Evolutionary conservation across 2,888 invertebrate genomes (phyloP).

Genomic region (Oscheius sp.): DNA sequence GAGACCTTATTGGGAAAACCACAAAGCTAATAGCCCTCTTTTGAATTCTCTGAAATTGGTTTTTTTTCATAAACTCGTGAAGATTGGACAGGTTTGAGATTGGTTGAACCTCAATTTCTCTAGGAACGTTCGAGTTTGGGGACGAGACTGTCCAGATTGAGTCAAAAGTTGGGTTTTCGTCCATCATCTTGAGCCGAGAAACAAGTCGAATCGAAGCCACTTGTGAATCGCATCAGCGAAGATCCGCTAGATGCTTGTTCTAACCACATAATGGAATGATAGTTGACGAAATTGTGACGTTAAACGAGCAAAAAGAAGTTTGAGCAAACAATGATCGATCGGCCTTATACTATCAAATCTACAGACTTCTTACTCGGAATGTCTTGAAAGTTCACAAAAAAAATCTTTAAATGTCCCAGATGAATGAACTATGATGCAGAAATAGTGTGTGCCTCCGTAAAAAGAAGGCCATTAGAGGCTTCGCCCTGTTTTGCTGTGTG

Average conservation of each 20-base stretch:
- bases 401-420: background rate
- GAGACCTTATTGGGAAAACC: no score
- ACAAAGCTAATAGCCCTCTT: constrained; percentile 76
- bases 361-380: background rate
- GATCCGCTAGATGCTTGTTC: no score
- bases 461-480: constrained; percentile 18
- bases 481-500: background rate
- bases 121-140: no score
- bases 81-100: constrained; percentile 83
- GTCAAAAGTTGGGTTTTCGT: no score
- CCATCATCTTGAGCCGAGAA: no score
- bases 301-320: constrained; percentile 10
- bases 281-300: no score
- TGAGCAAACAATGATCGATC: constrained; percentile 28
- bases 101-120: constrained; percentile 78
- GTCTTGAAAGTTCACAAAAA: background rate
- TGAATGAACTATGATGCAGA: constrained; percentile 12
- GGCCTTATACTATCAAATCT: constrained; percentile 1
- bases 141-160: constrained; percentile 80
- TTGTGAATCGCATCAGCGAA: no score
- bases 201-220: no score
- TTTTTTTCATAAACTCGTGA: constrained; percentile 84
- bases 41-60: no score
- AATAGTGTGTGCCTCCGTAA: constrained; percentile 2
- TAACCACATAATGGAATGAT: no score